These are phyloP conservation scores for Drosophila subsilvestris DNA, from an alignment of 2,888 invertebrate genomes.

Conservation along the genomic window DNA sequence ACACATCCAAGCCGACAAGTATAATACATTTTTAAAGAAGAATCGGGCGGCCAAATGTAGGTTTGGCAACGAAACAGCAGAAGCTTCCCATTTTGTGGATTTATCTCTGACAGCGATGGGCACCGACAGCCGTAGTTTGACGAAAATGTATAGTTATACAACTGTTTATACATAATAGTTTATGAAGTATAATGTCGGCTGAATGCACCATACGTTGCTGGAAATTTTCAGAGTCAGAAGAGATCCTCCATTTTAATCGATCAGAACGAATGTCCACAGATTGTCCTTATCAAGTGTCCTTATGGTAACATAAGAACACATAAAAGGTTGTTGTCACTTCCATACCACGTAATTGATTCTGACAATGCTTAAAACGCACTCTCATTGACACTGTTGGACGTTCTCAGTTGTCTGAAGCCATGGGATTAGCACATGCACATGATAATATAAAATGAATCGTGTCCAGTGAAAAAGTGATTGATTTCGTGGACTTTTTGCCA, in stretches of 20 bases:
- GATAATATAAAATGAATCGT: constrained; percentile 9
- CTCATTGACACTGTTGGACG: constrained; percentile 3
- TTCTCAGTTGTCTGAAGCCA: constrained; percentile 6
- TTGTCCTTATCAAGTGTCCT: constrained; percentile 16
- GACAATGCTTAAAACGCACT: constrained; percentile 55
- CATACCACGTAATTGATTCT: constrained; percentile 74
- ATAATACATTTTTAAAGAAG: constrained; percentile 34
- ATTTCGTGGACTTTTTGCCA: constrained; percentile 26
- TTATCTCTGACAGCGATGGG: constrained; percentile 53
- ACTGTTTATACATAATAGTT: not conserved
- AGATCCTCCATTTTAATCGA: no score
- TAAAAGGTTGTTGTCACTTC: constrained; percentile 62
- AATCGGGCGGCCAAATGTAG: constrained; percentile 38
- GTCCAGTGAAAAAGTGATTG: constrained; percentile 44
- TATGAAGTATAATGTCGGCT: no score
- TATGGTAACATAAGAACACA: not conserved
- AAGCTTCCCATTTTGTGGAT: constrained; percentile 47
- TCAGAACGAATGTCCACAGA: no score
- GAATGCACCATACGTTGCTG: no score
- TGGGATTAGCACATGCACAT: constrained; percentile 46
- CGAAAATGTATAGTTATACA: not conserved
- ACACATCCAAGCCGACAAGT: constrained; percentile 16
- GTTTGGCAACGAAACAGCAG: constrained; percentile 46
- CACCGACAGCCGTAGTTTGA: constrained; percentile 1
- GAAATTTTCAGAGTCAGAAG: no score